Evolutionary conservation across 1,140 invertebrate species (phyloP).

Genomic region (Carposina sasakii): DNA sequence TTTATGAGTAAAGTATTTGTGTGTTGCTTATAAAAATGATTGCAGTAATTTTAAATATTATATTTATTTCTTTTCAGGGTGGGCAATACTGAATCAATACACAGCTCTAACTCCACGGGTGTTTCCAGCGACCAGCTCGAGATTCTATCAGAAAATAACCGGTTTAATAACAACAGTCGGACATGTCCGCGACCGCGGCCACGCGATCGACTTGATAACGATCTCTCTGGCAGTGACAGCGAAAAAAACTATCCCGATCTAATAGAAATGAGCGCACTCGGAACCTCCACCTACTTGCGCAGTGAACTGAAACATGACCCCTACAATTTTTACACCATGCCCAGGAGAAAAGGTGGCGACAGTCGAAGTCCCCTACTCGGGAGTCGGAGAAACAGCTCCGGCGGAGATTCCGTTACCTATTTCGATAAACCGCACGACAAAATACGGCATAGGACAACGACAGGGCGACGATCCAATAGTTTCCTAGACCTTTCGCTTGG

Average conservation of each 20-base stretch:
- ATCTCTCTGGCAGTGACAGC: conserved; percentile 73
- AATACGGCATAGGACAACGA: conserved; percentile 30
- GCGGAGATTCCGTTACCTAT: conserved; percentile 46
- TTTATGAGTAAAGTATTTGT: too few relatives aligned
- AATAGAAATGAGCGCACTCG: conserved; percentile 76
- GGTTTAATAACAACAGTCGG: conserved; percentile 63
- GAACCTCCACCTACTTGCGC: conserved; percentile 52
- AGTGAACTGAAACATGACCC: conserved; percentile 55
- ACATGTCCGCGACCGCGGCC: conserved; percentile 38
- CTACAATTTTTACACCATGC: conserved; percentile 76
- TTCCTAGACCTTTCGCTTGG: conserved; percentile 71
- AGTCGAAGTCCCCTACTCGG: conserved; percentile 79
- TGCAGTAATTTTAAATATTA: too few relatives aligned
- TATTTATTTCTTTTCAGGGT: conserved; percentile 62
- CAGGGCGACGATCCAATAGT: conserved; percentile 69
- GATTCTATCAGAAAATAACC: conserved; percentile 67
- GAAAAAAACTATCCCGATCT: conserved; percentile 80
- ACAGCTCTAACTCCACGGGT: conserved; percentile 56
- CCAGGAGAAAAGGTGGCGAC: conserved; percentile 74
- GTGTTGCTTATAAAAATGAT: too few relatives aligned
- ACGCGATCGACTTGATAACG: conserved; percentile 70
- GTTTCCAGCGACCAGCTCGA: conserved; percentile 59
- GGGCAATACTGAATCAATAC: conserved; percentile 56
- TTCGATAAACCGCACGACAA: conserved; percentile 52
- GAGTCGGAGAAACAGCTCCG: conserved; percentile 64